Evolutionary conservation across 2,888 invertebrate genomes (phyloP).

Genomic region (Incurvaria masculella): DNA sequence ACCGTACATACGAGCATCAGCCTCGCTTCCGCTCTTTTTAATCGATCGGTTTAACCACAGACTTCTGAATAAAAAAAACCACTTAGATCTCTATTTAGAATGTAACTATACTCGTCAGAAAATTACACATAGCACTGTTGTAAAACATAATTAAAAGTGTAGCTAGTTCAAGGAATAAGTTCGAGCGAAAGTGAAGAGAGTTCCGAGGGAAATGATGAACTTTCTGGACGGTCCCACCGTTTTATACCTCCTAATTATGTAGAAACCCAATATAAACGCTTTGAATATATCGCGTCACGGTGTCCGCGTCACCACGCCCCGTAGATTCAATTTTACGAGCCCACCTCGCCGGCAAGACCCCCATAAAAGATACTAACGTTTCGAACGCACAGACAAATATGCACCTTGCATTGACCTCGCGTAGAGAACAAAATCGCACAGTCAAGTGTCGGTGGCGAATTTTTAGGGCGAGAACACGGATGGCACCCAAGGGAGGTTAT

Average conservation of each 20-base stretch:
- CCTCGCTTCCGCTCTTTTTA: no score
- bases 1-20: background rate
- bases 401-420: background rate
- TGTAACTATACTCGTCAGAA: no score
- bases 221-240: background rate
- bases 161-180: no score
- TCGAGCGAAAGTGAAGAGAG: background rate
- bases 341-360: constrained; percentile 33
- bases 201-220: background rate
- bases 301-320: constrained; percentile 55
- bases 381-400: background rate
- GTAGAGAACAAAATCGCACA: background rate
- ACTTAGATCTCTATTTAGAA: no score
- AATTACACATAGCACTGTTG: no score
- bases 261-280: constrained; percentile 46
- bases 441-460: constrained; percentile 11
- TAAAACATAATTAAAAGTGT: no score
- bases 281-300: constrained; percentile 55
- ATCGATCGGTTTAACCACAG: no score
- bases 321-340: constrained; percentile 53
- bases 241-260: background rate
- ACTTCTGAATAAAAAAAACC: no score
- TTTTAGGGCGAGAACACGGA: constrained; percentile 50
- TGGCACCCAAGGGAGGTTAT: constrained; percentile 57
- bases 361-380: background rate